Percentiles rank a stretch among this genome's conserved stretches.
Evolutionary conservation across 2,797 vertebrate species (phyloP).

Genomic region (Megalops cyprinoides): DNA sequence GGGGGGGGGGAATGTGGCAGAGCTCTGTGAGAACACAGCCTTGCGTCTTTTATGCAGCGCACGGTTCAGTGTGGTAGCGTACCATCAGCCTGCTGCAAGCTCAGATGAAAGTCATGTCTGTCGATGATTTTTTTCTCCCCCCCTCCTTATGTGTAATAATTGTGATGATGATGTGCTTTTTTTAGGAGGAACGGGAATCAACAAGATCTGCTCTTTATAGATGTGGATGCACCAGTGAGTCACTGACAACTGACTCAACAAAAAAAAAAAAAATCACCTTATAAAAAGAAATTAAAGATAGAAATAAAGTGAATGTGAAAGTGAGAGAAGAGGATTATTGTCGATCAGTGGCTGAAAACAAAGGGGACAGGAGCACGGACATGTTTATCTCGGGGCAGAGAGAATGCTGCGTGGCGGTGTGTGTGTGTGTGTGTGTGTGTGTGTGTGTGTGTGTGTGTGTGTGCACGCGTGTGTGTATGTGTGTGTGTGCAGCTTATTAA

Average conservation of each 20-base stretch:
- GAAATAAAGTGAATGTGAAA: neutral
- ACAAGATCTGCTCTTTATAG: neutral
- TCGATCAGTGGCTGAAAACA: neutral
- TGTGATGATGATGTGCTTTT: constrained; percentile 6
- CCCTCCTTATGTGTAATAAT: neutral
- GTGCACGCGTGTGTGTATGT: constrained; percentile 11
- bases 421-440: neutral
- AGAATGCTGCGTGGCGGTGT: neutral
- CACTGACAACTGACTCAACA: neutral
- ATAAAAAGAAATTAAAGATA: too few relatives aligned
- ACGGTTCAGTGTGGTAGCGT: neutral
- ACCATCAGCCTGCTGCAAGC: neutral
- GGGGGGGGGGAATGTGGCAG: neutral
- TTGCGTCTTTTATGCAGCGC: neutral
- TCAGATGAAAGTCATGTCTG: neutral
- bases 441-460: neutral
- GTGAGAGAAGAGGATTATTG: neutral
- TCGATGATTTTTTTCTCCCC: neutral
- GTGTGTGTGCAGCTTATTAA: constrained; percentile 24
- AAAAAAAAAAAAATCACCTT: neutral
- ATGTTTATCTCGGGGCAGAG: neutral
- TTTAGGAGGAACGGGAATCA: neutral
- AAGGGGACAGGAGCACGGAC: neutral
- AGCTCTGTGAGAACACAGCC: neutral
- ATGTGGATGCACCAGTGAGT: neutral